Conservation (phyloP, 2,888 invertebrate genomes). For the Heliconius cydno region DNA sequence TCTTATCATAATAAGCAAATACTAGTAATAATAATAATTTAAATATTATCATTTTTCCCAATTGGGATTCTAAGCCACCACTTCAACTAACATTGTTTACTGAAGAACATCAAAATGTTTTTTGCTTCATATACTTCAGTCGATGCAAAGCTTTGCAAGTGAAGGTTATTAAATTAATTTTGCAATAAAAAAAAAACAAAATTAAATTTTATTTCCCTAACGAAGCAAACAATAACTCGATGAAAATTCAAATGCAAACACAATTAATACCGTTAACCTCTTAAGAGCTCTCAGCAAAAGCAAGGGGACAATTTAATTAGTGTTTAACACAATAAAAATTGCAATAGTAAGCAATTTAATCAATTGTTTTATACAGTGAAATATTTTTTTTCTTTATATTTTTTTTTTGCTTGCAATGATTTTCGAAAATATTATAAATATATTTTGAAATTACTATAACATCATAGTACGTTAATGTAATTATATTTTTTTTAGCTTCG, state of each 20-base stretch:
- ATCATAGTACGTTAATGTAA: too few species aligned
- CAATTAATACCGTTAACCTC: conserved; percentile 11
- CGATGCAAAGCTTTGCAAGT: not conserved
- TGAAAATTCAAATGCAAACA: not conserved
- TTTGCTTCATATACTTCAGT: not conserved
- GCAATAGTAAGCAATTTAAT: not conserved
- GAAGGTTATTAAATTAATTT: not conserved
- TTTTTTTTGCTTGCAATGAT: not conserved
- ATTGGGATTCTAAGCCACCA: too few species aligned
- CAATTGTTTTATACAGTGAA: not conserved
- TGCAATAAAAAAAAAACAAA: not conserved
- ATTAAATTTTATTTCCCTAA: conserved; percentile 7
- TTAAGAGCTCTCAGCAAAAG: conserved; percentile 6
- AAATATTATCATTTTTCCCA: too few species aligned
- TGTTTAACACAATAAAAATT: conserved; percentile 19
- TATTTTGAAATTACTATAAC: too few species aligned
- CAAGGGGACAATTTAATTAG: conserved; percentile 12
- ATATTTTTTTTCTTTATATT: not conserved
- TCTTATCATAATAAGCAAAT: too few species aligned
- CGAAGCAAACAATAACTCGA: conserved; percentile 13
- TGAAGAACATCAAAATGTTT: not conserved
- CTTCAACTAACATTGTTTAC: not conserved
- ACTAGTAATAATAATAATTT: too few species aligned
- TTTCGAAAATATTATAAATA: not conserved
- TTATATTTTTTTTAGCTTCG: too few species aligned